A percentile compares a stretch with the other conserved stretches of the same genome.
Evolutionary conservation across 1,140 invertebrate species (phyloP).

Genomic region (Nasonia longicornis): DNA sequence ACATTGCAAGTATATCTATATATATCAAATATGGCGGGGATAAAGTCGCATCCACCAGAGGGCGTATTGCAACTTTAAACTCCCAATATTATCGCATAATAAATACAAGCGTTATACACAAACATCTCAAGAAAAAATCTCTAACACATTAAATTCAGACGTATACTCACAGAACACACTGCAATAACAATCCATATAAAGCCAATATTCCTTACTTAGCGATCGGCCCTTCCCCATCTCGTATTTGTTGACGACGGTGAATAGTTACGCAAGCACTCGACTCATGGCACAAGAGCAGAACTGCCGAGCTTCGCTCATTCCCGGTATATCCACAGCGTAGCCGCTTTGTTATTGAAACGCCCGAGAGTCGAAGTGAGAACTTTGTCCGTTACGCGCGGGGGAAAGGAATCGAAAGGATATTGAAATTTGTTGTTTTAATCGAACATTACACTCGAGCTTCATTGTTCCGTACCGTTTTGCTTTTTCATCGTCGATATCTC

Average conservation of each 20-base stretch:
- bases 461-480: not conserved
- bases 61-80: no score
- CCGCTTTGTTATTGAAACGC: not conserved
- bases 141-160: no score
- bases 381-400: not conserved
- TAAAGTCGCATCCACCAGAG: no score
- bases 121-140: no score
- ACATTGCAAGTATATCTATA: no score
- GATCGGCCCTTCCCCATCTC: not conserved
- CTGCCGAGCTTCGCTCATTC: not conserved
- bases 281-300: not conserved
- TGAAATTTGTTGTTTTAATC: slow-evolving; percentile 15
- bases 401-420: not conserved
- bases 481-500: not conserved
- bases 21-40: no score
- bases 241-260: not conserved
- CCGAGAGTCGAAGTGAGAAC: not conserved
- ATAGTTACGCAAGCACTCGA: not conserved
- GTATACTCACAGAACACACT: not conserved
- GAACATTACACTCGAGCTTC: not conserved
- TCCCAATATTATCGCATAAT: no score
- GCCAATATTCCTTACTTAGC: not conserved
- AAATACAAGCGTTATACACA: no score
- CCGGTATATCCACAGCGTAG: not conserved
- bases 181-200: not conserved